Base-by-base conservation (phyloP, 2,888 invertebrate species). In the Volucella inanis region DNA sequence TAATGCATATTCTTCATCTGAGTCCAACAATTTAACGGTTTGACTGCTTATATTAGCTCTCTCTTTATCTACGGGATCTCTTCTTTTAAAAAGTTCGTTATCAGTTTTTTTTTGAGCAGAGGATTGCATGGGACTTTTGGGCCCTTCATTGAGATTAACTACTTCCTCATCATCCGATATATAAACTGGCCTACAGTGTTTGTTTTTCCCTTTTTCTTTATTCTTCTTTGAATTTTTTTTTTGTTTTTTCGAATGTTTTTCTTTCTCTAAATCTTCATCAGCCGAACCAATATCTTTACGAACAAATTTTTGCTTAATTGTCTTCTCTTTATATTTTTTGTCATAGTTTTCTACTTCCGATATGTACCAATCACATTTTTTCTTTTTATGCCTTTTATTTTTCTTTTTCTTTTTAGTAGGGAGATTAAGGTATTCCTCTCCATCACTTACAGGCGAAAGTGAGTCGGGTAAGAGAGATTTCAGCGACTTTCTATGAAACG, bases 161-260 rank as follows among this genome's bases (percentile, higher is more conserved):
- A n/a, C 47, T 1, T 72, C 78, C 0, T 84, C 79, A 31, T 84
- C 84, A 31, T 84, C 84, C 0, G 84, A 84, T 15, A 84, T 22
- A 38, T 52, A 50, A 2, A 71, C 52, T 0, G 43, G 6, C 8
- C 83, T 80, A 1, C 11, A 3, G 1, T 4, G 18, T 45, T 43
- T 39, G n/a, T 11, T 74, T 8, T 8, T 12, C 3, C 14, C 2
- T 41, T 64, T 59, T 3, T 70, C 67, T 55, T 62, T 84, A 9
- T 18, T 43, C 22, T 59, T 85, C 10, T 72, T 85, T 1, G 8
- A 38, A n/a, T 1, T 11, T 47, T 67, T 75, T 15, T 59, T 75
- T 49, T 31, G 18, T 65, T 61, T 76, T 38, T n/a, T n/a, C 10
- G 54, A 8, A 38, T 45, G 38, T n/a, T 43, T 38, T 3, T 8